A percentile compares a stretch with the other conserved stretches of the same genome.
These are phyloP conservation scores for Spondyliosoma cantharus DNA, from an alignment of 2,797 vertebrate species.

Conservation along the genomic window DNA sequence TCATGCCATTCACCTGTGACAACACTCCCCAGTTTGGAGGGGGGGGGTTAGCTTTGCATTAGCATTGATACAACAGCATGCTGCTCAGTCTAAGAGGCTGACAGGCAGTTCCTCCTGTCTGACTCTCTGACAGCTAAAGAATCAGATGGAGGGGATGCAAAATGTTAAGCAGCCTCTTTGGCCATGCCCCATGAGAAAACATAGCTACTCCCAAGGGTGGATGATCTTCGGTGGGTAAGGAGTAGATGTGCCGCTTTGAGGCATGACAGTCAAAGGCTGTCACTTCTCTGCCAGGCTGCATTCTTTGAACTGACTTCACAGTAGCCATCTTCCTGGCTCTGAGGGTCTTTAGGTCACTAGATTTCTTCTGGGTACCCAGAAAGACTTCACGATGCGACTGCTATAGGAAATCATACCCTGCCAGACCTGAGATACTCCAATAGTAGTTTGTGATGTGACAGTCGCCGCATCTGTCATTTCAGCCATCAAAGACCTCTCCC, in stretches of 20 bases:
- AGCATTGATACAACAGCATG: neutral
- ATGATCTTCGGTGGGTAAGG: neutral
- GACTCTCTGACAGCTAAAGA: conserved; percentile 23
- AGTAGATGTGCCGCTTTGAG: conserved; percentile 13
- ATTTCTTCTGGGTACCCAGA: neutral
- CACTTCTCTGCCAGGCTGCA: neutral
- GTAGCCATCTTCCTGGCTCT: neutral
- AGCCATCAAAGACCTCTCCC: neutral
- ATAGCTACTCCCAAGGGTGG: conserved; percentile 2
- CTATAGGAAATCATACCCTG: neutral
- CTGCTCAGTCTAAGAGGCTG: conserved; percentile 2
- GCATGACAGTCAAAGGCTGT: conserved; percentile 1
- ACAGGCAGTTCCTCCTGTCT: conserved; percentile 2
- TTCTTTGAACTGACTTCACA: conserved; percentile 17
- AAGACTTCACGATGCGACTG: neutral
- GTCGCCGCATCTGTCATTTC: neutral
- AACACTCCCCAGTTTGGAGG: conserved; percentile 1
- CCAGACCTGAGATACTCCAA: conserved; percentile 16
- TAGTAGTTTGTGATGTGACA: neutral
- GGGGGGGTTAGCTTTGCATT: neutral
- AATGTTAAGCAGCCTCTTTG: neutral
- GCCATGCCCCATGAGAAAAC: conserved; percentile 1
- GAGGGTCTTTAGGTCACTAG: neutral
- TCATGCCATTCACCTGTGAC: neutral
- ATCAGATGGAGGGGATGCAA: conserved; percentile 1